Evolutionary conservation across 92 coral and sea anemone species (phyloP).

Genomic region (Anthopleura xanthogrammica): DNA sequence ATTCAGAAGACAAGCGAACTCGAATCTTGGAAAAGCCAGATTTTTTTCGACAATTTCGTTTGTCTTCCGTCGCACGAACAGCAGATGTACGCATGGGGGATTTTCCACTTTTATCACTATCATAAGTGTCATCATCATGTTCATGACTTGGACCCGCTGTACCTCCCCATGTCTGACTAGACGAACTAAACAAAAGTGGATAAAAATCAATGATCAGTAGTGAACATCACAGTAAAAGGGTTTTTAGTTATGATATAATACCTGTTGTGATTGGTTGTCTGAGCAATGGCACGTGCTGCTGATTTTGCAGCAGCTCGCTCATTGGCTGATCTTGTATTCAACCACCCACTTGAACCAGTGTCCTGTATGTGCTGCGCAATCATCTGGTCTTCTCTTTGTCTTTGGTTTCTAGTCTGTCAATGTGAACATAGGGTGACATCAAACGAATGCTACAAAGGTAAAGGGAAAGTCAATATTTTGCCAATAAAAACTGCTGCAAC

Average conservation of each 20-base stretch:
- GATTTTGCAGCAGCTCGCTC: conserved; percentile 22
- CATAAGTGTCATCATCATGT: not conserved
- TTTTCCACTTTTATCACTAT: not conserved
- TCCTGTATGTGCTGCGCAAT: conserved; percentile 26
- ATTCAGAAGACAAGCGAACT: not conserved
- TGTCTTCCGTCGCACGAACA: not conserved
- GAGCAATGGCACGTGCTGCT: conserved; percentile 22
- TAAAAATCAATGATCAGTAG: not conserved
- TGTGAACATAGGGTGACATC: not conserved
- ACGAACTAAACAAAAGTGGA: not conserved
- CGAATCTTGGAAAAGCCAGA: not conserved
- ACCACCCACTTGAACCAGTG: conserved; percentile 47
- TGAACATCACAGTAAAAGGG: not conserved
- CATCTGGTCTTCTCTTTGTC: conserved; percentile 4
- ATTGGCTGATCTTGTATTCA: conserved; percentile 25
- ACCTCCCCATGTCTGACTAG: not conserved
- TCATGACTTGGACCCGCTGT: not conserved
- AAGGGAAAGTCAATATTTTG: too few relatives aligned
- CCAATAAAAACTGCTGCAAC: too few relatives aligned
- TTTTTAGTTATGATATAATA: not conserved
- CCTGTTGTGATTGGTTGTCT: not conserved
- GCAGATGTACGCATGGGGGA: not conserved
- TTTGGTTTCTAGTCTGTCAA: conserved; percentile 4
- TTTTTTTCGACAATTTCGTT: not conserved
- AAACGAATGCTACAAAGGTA: not conserved